Evolutionary conservation across 2,888 invertebrate genomes (phyloP).

Genomic region (Subacronicta megacephala): DNA sequence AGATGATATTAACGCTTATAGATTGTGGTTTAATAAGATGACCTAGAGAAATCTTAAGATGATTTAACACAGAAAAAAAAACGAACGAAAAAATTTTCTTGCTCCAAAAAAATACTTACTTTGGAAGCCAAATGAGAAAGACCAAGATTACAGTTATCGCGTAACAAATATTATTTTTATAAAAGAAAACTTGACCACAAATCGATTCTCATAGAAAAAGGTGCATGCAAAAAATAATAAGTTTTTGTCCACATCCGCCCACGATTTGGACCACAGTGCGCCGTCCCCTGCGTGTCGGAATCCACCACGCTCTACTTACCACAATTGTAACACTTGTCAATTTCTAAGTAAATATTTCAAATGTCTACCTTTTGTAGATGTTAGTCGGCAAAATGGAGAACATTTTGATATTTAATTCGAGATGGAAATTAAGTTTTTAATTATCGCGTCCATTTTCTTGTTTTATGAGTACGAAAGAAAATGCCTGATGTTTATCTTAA

Average conservation of each 20-base stretch:
- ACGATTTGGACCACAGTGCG: constrained; percentile 53
- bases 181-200: constrained; percentile 16
- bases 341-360: constrained; percentile 86
- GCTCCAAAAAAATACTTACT: constrained; percentile 4
- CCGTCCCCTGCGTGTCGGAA: constrained; percentile 80
- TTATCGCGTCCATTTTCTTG: constrained; percentile 22
- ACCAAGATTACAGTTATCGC: constrained; percentile 20
- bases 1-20: too few species aligned
- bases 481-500: constrained; percentile 29
- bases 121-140: constrained; percentile 19
- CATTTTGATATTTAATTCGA: constrained; percentile 32
- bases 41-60: too few species aligned
- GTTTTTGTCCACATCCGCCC: constrained; percentile 39
- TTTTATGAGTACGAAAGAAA: constrained; percentile 41
- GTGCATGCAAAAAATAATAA: constrained; percentile 1
- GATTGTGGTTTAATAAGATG: too few species aligned
- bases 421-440: constrained; percentile 30
- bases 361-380: constrained; percentile 55
- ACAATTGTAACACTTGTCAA: constrained; percentile 80
- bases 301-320: constrained; percentile 81
- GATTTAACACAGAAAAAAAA: too few species aligned
- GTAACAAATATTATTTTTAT: constrained; percentile 11
- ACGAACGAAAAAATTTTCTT: too few species aligned
- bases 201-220: constrained; percentile 7
- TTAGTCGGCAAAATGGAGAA: constrained; percentile 16